Percentiles rank a stretch among this genome's conserved stretches.
phyloP scores from a whole-genome alignment of 2,888 invertebrate species.

The Onthophagus sagittarius region DNA sequence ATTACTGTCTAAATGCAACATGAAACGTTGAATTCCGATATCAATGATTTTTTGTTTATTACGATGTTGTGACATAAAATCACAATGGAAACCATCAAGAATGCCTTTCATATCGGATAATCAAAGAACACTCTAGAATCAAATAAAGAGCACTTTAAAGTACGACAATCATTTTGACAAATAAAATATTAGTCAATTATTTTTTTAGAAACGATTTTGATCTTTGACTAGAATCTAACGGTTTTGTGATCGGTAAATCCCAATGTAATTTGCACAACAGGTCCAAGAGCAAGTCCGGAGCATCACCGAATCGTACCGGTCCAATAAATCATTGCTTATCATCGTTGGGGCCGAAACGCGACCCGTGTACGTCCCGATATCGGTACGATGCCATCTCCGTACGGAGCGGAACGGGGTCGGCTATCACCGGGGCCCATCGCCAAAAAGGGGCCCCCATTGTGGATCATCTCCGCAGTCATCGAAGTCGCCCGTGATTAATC shows the following conservation, averaged over 20 bases:
- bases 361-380: conserved; percentile 5
- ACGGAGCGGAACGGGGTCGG: conserved; percentile 14
- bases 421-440: conserved; percentile 40
- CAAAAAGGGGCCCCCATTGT: conserved; percentile 44
- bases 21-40: no score
- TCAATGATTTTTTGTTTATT: no score
- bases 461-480: conserved; percentile 42
- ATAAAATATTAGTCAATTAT: no score
- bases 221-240: neutral
- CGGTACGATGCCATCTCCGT: conserved; percentile 2
- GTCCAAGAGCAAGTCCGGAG: conserved; percentile 25
- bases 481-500: conserved; percentile 44
- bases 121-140: no score
- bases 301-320: conserved; percentile 13
- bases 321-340: conserved; percentile 27
- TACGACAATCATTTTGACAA: no score
- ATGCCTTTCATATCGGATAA: no score
- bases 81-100: no score
- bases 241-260: neutral
- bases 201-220: no score
- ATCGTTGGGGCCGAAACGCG: conserved; percentile 7
- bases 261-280: conserved; percentile 34
- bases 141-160: no score
- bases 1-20: no score
- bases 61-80: no score